These are phyloP conservation scores for Sebastiscus albofasciatus DNA, from an alignment of 2,797 vertebrate species.

Conservation along the genomic window DNA sequence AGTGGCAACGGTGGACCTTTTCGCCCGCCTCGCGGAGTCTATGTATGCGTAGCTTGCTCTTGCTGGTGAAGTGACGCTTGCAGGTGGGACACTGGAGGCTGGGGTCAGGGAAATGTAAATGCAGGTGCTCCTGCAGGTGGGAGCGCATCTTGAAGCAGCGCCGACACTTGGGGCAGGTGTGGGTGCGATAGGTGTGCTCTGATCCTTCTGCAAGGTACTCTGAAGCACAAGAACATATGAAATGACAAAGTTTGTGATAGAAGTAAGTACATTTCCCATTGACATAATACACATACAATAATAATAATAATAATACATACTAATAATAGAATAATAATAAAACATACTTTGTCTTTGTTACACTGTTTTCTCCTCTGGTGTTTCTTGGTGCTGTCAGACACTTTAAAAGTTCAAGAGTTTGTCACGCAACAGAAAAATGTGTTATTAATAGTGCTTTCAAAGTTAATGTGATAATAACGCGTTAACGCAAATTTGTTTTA, in stretches of 20 bases:
- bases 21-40: constrained; percentile 90
- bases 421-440: too few species aligned
- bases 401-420: neutral
- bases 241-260: neutral
- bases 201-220: constrained; percentile 83
- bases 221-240: constrained; percentile 41
- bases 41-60: constrained; percentile 95
- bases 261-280: neutral
- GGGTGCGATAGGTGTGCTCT: constrained; percentile 90
- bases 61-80: constrained; percentile 94
- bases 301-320: too few species aligned
- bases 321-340: neutral
- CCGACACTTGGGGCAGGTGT: constrained; percentile 94
- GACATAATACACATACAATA: neutral
- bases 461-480: too few species aligned
- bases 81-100: constrained; percentile 94
- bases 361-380: neutral
- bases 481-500: too few species aligned
- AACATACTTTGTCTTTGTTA: neutral
- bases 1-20: constrained; percentile 89
- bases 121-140: constrained; percentile 93
- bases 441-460: too few species aligned
- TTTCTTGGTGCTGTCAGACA: neutral
- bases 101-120: constrained; percentile 93
- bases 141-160: constrained; percentile 97